A percentile compares a stretch with the other conserved stretches of the same genome.
Conservation (phyloP, 2,113 vertebrate genomes). For the Sturnira hondurensis region DNA sequence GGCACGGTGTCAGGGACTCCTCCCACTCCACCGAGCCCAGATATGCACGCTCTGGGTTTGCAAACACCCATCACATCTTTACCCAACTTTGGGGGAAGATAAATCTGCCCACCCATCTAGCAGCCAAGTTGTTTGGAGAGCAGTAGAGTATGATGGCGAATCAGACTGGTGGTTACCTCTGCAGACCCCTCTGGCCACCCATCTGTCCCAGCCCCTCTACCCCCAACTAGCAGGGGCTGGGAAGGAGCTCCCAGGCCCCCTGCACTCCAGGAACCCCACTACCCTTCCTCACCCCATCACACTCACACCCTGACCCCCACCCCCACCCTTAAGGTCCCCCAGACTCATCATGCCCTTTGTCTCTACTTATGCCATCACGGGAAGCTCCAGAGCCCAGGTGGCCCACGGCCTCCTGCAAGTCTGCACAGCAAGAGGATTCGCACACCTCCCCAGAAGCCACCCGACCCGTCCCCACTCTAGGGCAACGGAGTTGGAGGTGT, state of each 20-base stretch:
- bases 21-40: neutral
- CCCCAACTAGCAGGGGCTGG: neutral
- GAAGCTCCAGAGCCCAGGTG: neutral
- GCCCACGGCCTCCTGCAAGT: neutral
- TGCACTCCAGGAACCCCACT: neutral
- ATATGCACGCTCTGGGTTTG: neutral
- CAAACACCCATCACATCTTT: neutral
- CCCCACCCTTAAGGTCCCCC: neutral
- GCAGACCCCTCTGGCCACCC: rapidly evolving
- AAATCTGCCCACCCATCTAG: neutral
- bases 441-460: neutral
- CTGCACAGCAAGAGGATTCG: neutral
- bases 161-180: neutral
- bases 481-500: neutral
- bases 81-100: neutral
- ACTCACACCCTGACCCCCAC: neutral
- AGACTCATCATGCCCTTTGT: too few species aligned
- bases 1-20: neutral
- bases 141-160: neutral
- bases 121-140: neutral
- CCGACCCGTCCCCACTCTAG: neutral
- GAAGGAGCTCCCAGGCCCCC: too few species aligned
- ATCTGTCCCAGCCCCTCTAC: too few species aligned
- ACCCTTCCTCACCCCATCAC: neutral
- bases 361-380: neutral